Evolutionary conservation across 1,140 invertebrate genomes (phyloP).

Genomic region (Aporrectodea caliginosa): DNA sequence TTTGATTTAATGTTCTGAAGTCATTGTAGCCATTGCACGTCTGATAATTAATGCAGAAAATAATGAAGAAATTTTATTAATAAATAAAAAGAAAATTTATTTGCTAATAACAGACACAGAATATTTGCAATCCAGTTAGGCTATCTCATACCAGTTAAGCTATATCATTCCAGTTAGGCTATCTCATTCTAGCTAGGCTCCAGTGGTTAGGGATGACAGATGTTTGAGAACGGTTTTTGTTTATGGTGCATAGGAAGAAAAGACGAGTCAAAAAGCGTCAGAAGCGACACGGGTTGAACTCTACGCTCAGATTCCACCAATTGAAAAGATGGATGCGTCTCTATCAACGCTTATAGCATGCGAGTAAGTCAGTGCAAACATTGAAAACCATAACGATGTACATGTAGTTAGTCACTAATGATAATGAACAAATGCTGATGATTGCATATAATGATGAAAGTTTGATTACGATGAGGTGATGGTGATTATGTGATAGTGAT

Average conservation of each 20-base stretch:
- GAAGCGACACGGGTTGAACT: constrained; percentile 70
- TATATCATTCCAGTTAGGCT: not conserved
- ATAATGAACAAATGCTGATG: too few species aligned
- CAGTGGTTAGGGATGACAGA: not conserved
- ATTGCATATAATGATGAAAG: too few species aligned
- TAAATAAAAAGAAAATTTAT: too few species aligned
- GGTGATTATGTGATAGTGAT: too few species aligned
- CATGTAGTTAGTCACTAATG: too few species aligned
- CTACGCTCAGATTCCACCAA: constrained; percentile 58
- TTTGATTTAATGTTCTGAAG: not conserved
- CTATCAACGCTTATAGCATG: constrained; percentile 55
- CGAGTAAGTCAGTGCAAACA: too few species aligned
- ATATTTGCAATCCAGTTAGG: too few species aligned
- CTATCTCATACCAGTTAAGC: too few species aligned
- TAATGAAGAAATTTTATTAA: too few species aligned
- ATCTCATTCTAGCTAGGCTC: not conserved
- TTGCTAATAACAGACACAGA: too few species aligned
- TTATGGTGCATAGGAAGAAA: constrained; percentile 64
- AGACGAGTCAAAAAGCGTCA: constrained; percentile 63
- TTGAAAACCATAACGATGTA: too few species aligned
- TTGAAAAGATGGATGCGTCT: constrained; percentile 62
- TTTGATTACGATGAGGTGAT: too few species aligned
- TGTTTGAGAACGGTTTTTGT: not conserved
- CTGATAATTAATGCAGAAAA: not conserved
- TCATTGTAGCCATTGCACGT: not conserved